These are phyloP conservation scores for Xylocopa sonorina DNA, from an alignment of 1,140 invertebrate species.

Conservation along the genomic window DNA sequence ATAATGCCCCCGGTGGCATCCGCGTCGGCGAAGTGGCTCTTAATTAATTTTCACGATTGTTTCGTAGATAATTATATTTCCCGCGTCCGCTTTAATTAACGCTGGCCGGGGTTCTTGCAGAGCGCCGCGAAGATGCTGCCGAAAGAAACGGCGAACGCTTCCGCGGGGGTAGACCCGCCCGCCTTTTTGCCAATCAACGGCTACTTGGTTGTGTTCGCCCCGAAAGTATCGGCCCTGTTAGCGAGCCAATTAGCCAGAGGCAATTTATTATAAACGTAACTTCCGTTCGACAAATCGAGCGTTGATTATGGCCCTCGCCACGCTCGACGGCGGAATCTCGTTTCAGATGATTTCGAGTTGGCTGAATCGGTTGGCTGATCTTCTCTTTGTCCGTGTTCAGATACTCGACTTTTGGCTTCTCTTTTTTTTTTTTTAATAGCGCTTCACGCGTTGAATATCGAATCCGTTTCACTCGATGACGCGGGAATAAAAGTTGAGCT, in stretches of 20 bases:
- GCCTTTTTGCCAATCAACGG: neutral
- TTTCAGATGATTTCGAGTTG: neutral
- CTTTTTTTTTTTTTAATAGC: no score
- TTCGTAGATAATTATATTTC: constrained; percentile 33
- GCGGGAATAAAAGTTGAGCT: no score
- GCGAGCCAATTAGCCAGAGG: neutral
- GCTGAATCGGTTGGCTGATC: neutral
- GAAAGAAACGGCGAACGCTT: constrained; percentile 8
- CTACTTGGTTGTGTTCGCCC: neutral
- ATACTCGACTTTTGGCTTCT: no score
- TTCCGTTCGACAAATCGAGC: neutral
- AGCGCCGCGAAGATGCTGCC: neutral
- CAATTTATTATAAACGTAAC: constrained; percentile 15
- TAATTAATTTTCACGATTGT: constrained; percentile 42
- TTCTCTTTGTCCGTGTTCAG: neutral
- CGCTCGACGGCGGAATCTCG: neutral
- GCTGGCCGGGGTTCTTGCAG: neutral
- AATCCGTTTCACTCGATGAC: no score
- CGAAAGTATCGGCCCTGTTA: neutral
- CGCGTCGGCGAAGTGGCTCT: constrained; percentile 5
- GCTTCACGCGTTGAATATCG: neutral
- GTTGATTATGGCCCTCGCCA: neutral
- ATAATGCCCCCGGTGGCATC: no score
- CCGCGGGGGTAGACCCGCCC: neutral
- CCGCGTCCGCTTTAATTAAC: constrained; percentile 26